Base-by-base conservation (phyloP, 2,113 vertebrate species). In the Dunckerocampus dactyliophorus region DNA sequence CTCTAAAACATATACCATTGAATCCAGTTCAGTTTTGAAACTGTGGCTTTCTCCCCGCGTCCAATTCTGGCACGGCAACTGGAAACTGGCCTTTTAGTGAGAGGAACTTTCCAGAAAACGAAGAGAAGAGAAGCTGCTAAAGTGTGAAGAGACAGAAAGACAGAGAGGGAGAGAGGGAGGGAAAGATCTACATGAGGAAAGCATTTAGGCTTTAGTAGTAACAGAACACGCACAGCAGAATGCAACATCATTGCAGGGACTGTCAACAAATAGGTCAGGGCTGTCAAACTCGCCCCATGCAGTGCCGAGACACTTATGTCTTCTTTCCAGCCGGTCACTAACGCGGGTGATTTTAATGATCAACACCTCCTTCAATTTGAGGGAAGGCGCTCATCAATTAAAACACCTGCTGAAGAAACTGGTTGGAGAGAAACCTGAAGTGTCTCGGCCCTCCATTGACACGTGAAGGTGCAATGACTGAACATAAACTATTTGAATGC, bases 1-100 rank as follows among this genome's bases (percentile, higher is more conserved):
- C 65, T 71, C 71, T 24, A 67, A 50, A 69, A 59, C 21, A 53
- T 76, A 37, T 91, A 92, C 91, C 91, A 92, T 92, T 89, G 89
- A 89, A 82, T 92, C 90, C 88, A 85, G 81, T 63, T 82, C 83
- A 69, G 79, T 80, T 56, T 74, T 74, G 82, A 85, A 77, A 83
- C 77, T 79, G 84, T 71, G 70, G 78, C 63, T 85, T 79, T 85
- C 72, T 85, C 84, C 39, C 11, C 72, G 76, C 71, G 77, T 88
- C 83, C 75, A 68, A 80, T 81, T 80, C 81, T 86, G 88, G 87
- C 77, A 86, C 69, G 65, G 67, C 47, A 59, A 74, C 65, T 24
- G 80, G 79, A 88, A 90, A 84, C 34, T 56, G 65, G 77, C 72
- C 72, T 81, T 71, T 79, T 60, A 76, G 71, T 37, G 70, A 77